Evolutionary conservation across 1,140 invertebrate species (phyloP).

Genomic region (Triops longicaudatus): DNA sequence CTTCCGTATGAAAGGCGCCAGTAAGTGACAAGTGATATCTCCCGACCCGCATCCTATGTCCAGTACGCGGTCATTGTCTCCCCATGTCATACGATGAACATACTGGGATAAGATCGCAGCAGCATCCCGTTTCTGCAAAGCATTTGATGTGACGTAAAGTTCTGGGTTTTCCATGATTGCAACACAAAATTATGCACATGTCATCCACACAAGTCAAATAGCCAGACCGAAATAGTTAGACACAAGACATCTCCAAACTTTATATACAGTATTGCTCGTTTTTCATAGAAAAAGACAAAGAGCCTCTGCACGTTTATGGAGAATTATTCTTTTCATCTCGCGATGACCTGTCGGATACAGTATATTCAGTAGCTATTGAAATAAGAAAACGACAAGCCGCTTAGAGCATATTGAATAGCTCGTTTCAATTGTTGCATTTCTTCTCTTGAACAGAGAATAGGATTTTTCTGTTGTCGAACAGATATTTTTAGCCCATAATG

Average conservation of each 20-base stretch:
- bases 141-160: slow-evolving; percentile 53
- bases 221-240: neutral
- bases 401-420: too few species aligned
- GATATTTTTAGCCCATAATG: too few species aligned
- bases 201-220: slow-evolving; percentile 11
- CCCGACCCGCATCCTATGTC: slow-evolving; percentile 75
- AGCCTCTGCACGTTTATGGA: neutral
- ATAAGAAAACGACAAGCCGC: too few species aligned
- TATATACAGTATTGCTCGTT: neutral
- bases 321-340: neutral
- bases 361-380: too few species aligned
- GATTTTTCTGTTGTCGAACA: too few species aligned
- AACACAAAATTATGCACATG: neutral
- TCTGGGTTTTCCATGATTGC: slow-evolving; percentile 51
- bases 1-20: slow-evolving; percentile 53
- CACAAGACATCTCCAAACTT: neutral
- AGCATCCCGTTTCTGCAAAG: slow-evolving; percentile 57
- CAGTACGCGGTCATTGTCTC: slow-evolving; percentile 47
- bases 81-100: slow-evolving; percentile 49
- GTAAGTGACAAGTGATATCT: slow-evolving; percentile 56
- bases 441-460: too few species aligned
- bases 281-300: neutral
- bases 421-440: too few species aligned
- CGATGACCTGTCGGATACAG: neutral
- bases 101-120: slow-evolving; percentile 56